Percentiles rank a stretch among this genome's conserved stretches.
These are phyloP conservation scores for Apis mellifera DNA, from an alignment of 1,140 invertebrate species.

Conservation along the genomic window DNA sequence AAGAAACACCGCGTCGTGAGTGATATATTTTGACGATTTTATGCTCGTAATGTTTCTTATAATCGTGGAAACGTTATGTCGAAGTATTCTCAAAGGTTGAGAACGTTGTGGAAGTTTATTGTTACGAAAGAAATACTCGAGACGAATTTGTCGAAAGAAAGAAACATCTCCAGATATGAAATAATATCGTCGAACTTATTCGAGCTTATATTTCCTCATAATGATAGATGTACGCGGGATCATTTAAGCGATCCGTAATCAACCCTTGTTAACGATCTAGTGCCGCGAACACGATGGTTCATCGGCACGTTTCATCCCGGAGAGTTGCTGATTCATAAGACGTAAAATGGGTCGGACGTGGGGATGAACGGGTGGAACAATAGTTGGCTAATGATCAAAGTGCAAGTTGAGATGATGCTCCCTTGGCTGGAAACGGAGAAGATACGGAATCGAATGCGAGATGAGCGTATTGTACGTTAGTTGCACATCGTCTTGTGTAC, in stretches of 20 bases:
- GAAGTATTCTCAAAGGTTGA: too few species aligned
- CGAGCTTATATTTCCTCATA: background rate
- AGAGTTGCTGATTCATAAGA: slow-evolving; percentile 63
- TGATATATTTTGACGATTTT: background rate
- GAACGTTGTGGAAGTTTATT: too few species aligned
- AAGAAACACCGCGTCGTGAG: background rate
- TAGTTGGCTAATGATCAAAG: slow-evolving; percentile 64
- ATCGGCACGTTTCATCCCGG: slow-evolving; percentile 29
- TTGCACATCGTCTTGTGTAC: background rate
- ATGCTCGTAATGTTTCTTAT: too few species aligned
- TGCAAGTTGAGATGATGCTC: slow-evolving; percentile 49
- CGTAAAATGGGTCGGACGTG: slow-evolving; percentile 63
- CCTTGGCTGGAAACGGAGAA: slow-evolving; percentile 35
- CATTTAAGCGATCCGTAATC: slow-evolving; percentile 24
- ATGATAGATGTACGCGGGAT: background rate
- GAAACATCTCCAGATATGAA: too few species aligned
- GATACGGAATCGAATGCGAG: slow-evolving; percentile 43
- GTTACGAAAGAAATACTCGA: too few species aligned
- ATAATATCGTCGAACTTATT: background rate
- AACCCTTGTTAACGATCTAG: slow-evolving; percentile 42
- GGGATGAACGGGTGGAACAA: slow-evolving; percentile 62
- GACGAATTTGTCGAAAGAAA: too few species aligned
- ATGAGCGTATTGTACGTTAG: slow-evolving; percentile 63
- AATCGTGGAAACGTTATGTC: too few species aligned
- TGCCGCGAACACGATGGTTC: slow-evolving; percentile 31